phyloP scores from a whole-genome alignment of 2,797 vertebrate genomes.

The Myotis planiceps region DNA sequence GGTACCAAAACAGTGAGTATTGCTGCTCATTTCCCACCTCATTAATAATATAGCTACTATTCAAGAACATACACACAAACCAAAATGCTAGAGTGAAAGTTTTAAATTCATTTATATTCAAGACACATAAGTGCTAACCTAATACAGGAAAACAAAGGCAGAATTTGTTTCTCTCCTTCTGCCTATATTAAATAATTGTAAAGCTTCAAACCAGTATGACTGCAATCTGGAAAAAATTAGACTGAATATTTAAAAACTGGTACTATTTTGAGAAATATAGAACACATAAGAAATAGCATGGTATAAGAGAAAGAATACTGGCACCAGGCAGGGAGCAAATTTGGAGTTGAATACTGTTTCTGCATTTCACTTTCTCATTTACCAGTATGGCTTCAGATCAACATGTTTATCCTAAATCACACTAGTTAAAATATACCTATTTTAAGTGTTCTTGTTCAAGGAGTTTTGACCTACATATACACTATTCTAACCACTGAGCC shows the following conservation, averaged over 20 bases:
- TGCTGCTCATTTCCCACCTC: not conserved
- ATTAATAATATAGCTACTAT: slow-evolving; percentile 24
- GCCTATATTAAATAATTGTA: not conserved
- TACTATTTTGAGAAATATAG: slow-evolving; percentile 1
- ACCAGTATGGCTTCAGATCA: not conserved
- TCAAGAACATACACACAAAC: slow-evolving; percentile 33
- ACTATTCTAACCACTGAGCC: not conserved
- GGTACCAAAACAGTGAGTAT: not conserved
- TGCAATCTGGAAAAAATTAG: not conserved
- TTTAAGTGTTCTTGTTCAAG: not conserved
- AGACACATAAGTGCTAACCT: not conserved
- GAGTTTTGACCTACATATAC: not conserved
- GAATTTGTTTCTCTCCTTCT: slow-evolving; percentile 19
- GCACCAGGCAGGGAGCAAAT: not conserved
- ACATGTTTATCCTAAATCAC: not conserved
- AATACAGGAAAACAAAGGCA: slow-evolving; percentile 16
- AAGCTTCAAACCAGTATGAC: slow-evolving; percentile 3
- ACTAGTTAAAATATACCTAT: not conserved
- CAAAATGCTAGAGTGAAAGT: not conserved
- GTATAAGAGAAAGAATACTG: not conserved
- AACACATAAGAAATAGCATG: not conserved
- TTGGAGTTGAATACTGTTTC: not conserved
- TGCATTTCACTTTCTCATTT: not conserved
- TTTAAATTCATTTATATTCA: slow-evolving; percentile 55
- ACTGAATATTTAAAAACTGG: not conserved